These are phyloP conservation scores for Sminthurides aquaticus DNA, from an alignment of 2,888 invertebrate genomes.

Conservation along the genomic window DNA sequence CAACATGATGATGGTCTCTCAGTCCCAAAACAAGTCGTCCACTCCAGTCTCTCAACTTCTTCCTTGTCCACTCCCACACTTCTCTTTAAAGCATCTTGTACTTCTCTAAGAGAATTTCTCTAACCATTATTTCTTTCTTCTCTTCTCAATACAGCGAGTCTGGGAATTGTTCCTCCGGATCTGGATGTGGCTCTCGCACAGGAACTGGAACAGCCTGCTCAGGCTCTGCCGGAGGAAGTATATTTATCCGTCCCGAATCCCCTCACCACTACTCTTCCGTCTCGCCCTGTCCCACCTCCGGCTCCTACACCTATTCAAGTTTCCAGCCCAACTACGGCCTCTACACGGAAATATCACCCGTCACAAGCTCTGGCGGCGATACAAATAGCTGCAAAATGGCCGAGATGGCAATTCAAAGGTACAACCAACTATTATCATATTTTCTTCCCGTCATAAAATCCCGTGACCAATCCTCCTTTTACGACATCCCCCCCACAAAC, in stretches of 20 bases:
- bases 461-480: neutral
- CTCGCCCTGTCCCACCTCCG: slow-evolving; percentile 39
- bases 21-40: too few relatives aligned
- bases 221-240: slow-evolving; percentile 44
- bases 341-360: slow-evolving; percentile 39
- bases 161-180: slow-evolving; percentile 41
- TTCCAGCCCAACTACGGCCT: slow-evolving; percentile 35
- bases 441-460: too few relatives aligned
- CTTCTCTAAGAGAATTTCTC: too few relatives aligned
- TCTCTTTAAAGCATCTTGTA: too few relatives aligned
- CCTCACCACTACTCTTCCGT: slow-evolving; percentile 47
- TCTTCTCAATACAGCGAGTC: slow-evolving; percentile 25
- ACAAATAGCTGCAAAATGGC: slow-evolving; percentile 36
- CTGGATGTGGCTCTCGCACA: slow-evolving; percentile 37
- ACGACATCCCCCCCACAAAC: neutral
- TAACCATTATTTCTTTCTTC: slow-evolving; percentile 3
- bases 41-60: too few relatives aligned
- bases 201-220: slow-evolving; percentile 27
- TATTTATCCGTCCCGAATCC: slow-evolving; percentile 52
- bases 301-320: slow-evolving; percentile 41
- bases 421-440: too few relatives aligned
- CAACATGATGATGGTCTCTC: neutral
- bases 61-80: too few relatives aligned
- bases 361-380: slow-evolving; percentile 17
- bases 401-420: slow-evolving; percentile 43